phyloP scores from a whole-genome alignment of 2,888 invertebrate genomes.

The Erebia epiphron region DNA sequence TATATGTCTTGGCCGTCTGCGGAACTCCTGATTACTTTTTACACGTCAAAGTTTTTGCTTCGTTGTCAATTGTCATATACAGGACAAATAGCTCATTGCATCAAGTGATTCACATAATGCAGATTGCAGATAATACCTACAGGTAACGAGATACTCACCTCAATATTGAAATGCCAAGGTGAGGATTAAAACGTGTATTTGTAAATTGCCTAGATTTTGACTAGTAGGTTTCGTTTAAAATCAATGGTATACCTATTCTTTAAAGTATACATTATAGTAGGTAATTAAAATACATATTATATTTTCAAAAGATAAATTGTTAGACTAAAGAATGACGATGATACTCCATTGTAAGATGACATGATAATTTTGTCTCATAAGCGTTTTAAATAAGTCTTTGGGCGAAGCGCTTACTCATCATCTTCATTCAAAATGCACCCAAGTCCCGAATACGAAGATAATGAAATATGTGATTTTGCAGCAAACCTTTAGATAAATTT shows the following conservation, averaged over 20 bases:
- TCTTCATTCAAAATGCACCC: no score
- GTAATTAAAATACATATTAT: background rate
- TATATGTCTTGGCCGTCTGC: no score
- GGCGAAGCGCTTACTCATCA: no score
- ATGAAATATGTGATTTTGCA: no score
- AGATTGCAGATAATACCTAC: background rate
- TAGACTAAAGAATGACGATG: no score
- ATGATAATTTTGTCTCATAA: no score
- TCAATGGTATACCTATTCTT: background rate
- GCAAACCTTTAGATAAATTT: no score
- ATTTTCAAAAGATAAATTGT: background rate
- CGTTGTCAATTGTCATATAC: background rate
- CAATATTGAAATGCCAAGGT: slow-evolving; percentile 17
- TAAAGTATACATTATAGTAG: background rate
- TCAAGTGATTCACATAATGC: background rate
- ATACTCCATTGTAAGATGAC: no score
- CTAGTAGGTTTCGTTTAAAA: background rate
- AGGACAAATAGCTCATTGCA: background rate
- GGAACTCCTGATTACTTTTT: background rate
- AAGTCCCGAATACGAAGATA: no score
- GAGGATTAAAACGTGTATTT: background rate
- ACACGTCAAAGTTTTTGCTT: background rate
- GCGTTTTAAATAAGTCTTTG: no score
- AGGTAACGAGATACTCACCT: background rate
- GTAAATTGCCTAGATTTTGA: background rate